Evolutionary conservation across 2,113 vertebrate species (phyloP), one percentile per base, ranked within the genome.

Genomic region (Ellobius talpinus): DNA sequence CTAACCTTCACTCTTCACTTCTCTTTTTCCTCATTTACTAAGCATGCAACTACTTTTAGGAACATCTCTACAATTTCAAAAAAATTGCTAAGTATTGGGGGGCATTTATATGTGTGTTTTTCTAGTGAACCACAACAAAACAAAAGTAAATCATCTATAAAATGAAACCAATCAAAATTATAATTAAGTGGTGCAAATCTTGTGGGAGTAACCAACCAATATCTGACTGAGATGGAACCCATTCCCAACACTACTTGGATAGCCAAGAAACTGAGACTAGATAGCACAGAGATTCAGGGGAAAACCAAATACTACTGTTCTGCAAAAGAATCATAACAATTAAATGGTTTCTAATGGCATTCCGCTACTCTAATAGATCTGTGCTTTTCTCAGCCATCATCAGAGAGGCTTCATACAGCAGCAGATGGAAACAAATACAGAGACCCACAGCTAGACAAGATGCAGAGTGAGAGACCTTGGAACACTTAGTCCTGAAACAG

Each of bases 141-240:
- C 0, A 89, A 93, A 91, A 58, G 39, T 0, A 73, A 93, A 89
- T 79, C 7, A 86, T 50, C 55, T 65, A 82, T 90, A 76, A 19
- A 93, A 82, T 93, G 24, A 93, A 93, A 50, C 14, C 16, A 17
- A 66, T 77, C n/a, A 78, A 29, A 94, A 91, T 86, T 79, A 39
- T n/a, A 12, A 61, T 39, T 82, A 82, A 61, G 12, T 61, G 52
- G 52, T 39, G 61, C 79, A 82, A 39, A 61, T 1, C 55, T 82
- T 76, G 3, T 82, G 23, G 52, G 36, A 61, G 23, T 39, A 82
- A 61, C 36, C 12, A 39, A 26, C 19, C 12, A 61, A 12, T 61
- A 39, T 61, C 55, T 39, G 50, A 26, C 21, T 39, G 55, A 39
- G 36, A 61, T 39, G 12, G 23, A 39, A 82, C 23, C 9, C 52